Evolutionary conservation across 2,113 vertebrate genomes (phyloP).

Genomic region (Brachypodius melanocephalos): DNA sequence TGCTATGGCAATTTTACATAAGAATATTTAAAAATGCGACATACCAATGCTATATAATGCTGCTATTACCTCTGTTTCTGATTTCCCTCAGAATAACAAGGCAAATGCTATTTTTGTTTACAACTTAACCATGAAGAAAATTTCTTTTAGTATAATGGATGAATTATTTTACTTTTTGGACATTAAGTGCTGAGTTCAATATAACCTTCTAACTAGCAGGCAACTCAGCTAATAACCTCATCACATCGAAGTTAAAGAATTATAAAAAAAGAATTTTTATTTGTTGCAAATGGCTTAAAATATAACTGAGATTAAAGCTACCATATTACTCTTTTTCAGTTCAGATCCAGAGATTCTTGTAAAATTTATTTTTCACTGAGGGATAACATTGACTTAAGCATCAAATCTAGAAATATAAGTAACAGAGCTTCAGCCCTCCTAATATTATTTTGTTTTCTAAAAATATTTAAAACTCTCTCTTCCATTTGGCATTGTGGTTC

Average conservation of each 20-base stretch:
- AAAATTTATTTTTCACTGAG: slow-evolving; percentile 18
- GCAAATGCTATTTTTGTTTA: slow-evolving; percentile 41
- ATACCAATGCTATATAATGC: slow-evolving; percentile 32
- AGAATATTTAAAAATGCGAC: slow-evolving; percentile 68
- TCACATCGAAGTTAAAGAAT: slow-evolving; percentile 4
- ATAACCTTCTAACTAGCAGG: slow-evolving; percentile 16
- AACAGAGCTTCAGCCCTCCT: slow-evolving; percentile 23
- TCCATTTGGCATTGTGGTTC: slow-evolving; percentile 68
- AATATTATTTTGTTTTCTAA: slow-evolving; percentile 40
- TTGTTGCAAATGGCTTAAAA: slow-evolving; percentile 40
- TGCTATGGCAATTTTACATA: slow-evolving; percentile 72
- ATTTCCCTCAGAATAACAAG: slow-evolving; percentile 42
- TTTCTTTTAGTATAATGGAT: slow-evolving; percentile 39
- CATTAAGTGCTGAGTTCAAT: slow-evolving; percentile 53
- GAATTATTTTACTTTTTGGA: slow-evolving; percentile 26
- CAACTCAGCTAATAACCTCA: slow-evolving; percentile 10
- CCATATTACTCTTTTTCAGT: slow-evolving; percentile 25
- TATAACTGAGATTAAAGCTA: slow-evolving; percentile 41
- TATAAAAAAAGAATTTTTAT: neutral
- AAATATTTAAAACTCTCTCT: slow-evolving; percentile 63
- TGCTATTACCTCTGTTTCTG: slow-evolving; percentile 41
- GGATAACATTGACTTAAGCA: slow-evolving; percentile 13
- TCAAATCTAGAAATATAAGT: slow-evolving; percentile 57
- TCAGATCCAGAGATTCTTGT: slow-evolving; percentile 2
- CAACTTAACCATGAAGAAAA: slow-evolving; percentile 28